Evolutionary conservation across 30 jellyfish, hydroid and myxozoan species (phyloP), one percentile per base, ranked within the genome.

Genomic region (Pseudorhiza aurosa): DNA sequence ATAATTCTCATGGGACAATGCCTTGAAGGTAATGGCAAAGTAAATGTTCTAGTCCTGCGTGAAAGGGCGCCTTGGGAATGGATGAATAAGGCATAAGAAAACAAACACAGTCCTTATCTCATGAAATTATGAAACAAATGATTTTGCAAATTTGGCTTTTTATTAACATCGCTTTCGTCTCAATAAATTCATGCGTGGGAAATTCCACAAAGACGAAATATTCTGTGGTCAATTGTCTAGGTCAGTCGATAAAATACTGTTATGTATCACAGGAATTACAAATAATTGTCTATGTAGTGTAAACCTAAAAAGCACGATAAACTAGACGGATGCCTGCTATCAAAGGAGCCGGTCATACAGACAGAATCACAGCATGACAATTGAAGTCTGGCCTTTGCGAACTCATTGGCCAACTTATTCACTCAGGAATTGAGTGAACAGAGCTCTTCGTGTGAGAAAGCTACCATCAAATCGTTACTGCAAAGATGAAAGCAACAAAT

Each of bases 171-270:
- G 30, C 19, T 47, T 46, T 15, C 26, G 14, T 29, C 4, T 43
- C 45, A 69, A 51, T 43, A 32, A 11, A 46, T 69, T 69, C 28
- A 31, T 29, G 65, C 83, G 53, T 47, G 44, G 83, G 83, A 50
- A 69, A 22, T 30, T 44, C 28, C 9, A 69, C 69, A 69, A 69
- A 69, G 27, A 70, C 45, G 2, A 45, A 50, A 32, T 29, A 69
- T 69, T 45, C 46, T 69, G 83, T 27, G 83, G 67, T 69, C 51
- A 21, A 44, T 47, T 32, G 83, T 69, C 83, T 69, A 65, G 81
- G 81, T 68, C 81, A 68, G 81, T 37, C 12, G 24, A 46, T 45
- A 8, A 69, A 43, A 69, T 6, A 18, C 31, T 14, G 1, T 4
- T 19, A 32, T 32, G 35, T 45, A 27, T 12, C 9, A 35, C 83